Conservation (phyloP, 2,797 vertebrate species). For the Staurois parvus region DNA sequence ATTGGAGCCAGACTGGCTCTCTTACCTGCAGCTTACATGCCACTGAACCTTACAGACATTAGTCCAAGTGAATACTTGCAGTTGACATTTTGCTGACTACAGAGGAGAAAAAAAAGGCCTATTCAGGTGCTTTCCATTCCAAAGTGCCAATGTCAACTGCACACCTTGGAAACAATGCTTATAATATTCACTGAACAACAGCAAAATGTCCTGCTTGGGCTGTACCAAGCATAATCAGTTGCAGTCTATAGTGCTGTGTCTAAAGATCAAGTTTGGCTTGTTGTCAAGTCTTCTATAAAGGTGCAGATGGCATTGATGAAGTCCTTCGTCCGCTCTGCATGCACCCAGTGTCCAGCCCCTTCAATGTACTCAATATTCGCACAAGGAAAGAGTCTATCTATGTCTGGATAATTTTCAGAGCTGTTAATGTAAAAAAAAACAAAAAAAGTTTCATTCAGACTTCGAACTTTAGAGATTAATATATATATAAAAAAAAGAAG, state of each 20-base stretch:
- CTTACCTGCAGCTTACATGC: too few species aligned
- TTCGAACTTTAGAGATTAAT: too few species aligned
- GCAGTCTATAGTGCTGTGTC: too few species aligned
- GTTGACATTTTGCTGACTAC: too few species aligned
- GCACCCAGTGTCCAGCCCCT: constrained; percentile 93
- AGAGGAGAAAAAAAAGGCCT: too few species aligned
- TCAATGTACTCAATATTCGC: constrained; percentile 88
- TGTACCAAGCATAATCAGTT: background rate
- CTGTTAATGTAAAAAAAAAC: constrained; percentile 70
- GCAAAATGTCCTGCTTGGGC: background rate
- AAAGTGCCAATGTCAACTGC: too few species aligned
- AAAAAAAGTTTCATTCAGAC: too few species aligned
- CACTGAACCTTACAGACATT: background rate
- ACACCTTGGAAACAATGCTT: too few species aligned
- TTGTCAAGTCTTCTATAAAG: constrained; percentile 76
- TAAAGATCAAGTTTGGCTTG: background rate
- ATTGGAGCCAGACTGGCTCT: too few species aligned
- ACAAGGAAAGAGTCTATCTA: constrained; percentile 88
- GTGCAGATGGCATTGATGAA: constrained; percentile 87
- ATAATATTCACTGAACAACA: too few species aligned
- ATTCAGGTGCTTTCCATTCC: too few species aligned
- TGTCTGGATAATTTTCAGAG: constrained; percentile 89
- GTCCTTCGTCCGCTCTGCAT: constrained; percentile 90
- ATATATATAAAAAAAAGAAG: too few species aligned
- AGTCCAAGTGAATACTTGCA: background rate